phyloP scores from a whole-genome alignment of 2,113 vertebrate genomes.

The Isurus oxyrinchus region DNA sequence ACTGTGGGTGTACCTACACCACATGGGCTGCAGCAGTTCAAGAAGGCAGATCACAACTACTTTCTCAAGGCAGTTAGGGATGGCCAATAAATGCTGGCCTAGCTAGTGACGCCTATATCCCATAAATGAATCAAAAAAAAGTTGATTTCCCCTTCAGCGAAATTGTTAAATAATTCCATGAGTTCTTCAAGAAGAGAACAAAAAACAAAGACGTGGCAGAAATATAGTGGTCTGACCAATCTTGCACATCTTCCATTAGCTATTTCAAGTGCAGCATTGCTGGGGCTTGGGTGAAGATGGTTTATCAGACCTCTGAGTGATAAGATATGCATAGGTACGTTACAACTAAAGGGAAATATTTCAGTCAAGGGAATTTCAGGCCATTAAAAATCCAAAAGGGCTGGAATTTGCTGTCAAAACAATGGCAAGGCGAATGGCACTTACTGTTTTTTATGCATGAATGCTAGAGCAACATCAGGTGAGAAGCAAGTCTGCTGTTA shows the following conservation, averaged over 20 bases:
- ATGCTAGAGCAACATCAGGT: not conserved
- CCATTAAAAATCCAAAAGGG: not conserved
- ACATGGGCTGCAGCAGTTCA: no score
- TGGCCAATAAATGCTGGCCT: no score
- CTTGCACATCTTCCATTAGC: not conserved
- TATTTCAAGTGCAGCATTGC: not conserved
- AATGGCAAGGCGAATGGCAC: not conserved
- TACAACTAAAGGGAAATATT: not conserved
- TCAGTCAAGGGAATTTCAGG: not conserved
- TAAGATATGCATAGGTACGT: not conserved
- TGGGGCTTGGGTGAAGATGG: not conserved
- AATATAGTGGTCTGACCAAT: not conserved
- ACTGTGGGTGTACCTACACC: no score
- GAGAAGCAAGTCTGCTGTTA: not conserved
- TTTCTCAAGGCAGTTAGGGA: no score
- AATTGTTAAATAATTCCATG: not conserved
- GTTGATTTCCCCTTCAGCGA: not conserved
- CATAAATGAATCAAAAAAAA: no score
- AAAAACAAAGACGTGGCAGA: not conserved
- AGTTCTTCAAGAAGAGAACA: not conserved
- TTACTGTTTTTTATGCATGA: not conserved
- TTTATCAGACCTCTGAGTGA: not conserved
- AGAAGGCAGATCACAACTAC: no score
- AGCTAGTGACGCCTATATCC: no score
- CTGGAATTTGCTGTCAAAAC: not conserved